Evolutionary conservation across 2,797 vertebrate genomes (phyloP).

Genomic region (Pyrocephalus nanus): DNA sequence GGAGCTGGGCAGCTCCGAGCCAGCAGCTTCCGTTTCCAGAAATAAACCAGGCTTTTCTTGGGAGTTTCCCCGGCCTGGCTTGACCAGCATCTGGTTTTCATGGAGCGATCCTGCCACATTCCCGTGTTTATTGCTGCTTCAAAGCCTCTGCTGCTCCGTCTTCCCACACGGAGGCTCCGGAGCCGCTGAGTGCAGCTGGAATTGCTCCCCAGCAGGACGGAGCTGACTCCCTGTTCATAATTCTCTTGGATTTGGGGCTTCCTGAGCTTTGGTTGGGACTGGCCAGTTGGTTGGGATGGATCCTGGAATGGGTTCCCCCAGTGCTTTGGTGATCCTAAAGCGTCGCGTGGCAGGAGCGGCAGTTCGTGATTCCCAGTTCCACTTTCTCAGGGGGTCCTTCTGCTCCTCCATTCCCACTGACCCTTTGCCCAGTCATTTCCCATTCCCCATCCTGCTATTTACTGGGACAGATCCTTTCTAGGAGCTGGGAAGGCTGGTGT

Average conservation of each 20-base stretch:
- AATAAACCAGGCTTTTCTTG: background rate
- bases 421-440: background rate
- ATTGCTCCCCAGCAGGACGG: rapidly evolving
- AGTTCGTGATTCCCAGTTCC: rapidly evolving
- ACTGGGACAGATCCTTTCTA: background rate
- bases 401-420: background rate
- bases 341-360: rapidly evolving
- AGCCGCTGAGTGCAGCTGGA: background rate
- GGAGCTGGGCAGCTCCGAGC: background rate
- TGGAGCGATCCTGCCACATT: background rate
- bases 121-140: background rate
- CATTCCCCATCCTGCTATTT: rapidly evolving
- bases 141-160: background rate
- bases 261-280: background rate
- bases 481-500: background rate
- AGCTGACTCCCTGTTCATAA: rapidly evolving
- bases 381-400: rapidly evolving
- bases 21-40: background rate
- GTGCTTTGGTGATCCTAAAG: rapidly evolving
- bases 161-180: background rate
- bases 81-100: background rate
- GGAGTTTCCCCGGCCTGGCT: background rate
- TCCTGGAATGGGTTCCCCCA: background rate
- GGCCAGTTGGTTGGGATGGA: background rate
- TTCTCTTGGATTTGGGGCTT: background rate